phyloP scores from a whole-genome alignment of 2,113 vertebrate genomes.

The Clarias magur region DNA sequence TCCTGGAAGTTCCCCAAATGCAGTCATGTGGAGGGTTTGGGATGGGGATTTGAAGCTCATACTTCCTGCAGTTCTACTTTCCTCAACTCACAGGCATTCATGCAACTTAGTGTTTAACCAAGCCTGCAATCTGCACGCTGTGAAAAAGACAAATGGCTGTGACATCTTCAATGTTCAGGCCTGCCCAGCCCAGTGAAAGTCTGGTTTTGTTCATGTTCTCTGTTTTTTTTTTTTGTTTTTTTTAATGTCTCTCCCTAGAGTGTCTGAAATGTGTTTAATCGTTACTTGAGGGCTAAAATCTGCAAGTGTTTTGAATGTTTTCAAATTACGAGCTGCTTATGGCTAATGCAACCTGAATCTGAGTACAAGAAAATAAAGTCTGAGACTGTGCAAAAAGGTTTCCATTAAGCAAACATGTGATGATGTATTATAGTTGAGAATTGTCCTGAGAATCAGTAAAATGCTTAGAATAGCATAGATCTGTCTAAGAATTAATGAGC shows the following conservation, averaged over 20 bases:
- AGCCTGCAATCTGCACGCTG: slow-evolving; percentile 16
- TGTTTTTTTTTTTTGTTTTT: neutral
- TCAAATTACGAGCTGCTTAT: neutral
- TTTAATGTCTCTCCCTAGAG: too few species aligned
- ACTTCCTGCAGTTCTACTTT: slow-evolving; percentile 36
- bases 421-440: slow-evolving; percentile 4
- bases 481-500: neutral
- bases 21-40: slow-evolving; percentile 29
- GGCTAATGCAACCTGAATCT: neutral
- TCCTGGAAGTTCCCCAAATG: slow-evolving; percentile 44
- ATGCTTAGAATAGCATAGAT: neutral
- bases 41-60: slow-evolving; percentile 29
- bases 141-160: slow-evolving; percentile 19
- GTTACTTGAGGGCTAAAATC: neutral
- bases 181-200: neutral
- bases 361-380: neutral
- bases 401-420: neutral
- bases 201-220: neutral
- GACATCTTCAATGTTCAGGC: slow-evolving; percentile 16
- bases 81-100: slow-evolving; percentile 23
- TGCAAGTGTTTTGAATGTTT: neutral
- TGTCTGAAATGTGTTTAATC: slow-evolving; percentile 22
- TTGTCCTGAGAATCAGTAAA: neutral
- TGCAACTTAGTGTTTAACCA: slow-evolving; percentile 30
- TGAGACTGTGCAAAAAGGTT: neutral